These are phyloP conservation scores for Slavum lentiscoides DNA, from an alignment of 2,888 invertebrate genomes.

Conservation along the genomic window DNA sequence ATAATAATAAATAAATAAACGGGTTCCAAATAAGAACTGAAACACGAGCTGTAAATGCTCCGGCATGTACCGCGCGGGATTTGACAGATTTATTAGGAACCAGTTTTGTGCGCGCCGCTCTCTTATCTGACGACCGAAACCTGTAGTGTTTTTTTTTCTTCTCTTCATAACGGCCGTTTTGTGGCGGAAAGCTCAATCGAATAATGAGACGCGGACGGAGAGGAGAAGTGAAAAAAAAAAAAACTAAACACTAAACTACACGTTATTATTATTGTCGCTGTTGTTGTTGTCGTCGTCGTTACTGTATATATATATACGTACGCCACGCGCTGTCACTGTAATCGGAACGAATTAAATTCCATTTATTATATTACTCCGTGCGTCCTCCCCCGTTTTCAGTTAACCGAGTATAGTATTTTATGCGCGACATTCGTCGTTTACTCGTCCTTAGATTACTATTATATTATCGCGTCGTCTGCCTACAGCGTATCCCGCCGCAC, in stretches of 20 bases:
- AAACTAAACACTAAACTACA: neutral
- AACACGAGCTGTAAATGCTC: constrained; percentile 51
- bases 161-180: constrained; percentile 34
- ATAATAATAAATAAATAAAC: constrained; percentile 53
- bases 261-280: no score
- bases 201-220: constrained; percentile 11
- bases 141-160: constrained; percentile 36
- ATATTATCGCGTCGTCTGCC: no score
- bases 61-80: constrained; percentile 15
- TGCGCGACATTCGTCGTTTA: neutral
- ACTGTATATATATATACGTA: no score
- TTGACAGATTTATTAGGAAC: constrained; percentile 54
- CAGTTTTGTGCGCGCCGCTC: constrained; percentile 37
- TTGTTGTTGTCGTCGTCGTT: no score
- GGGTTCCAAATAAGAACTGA: constrained; percentile 52
- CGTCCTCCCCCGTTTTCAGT: neutral
- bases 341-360: constrained; percentile 35
- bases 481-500: no score
- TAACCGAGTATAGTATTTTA: constrained; percentile 9
- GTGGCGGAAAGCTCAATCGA: constrained; percentile 50
- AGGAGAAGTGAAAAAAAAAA: constrained; percentile 2
- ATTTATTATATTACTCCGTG: constrained; percentile 6
- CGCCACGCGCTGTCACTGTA: neutral
- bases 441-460: neutral
- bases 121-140: constrained; percentile 48